phyloP scores from a whole-genome alignment of 2,113 vertebrate species.

The Rhabdomys dilectus region DNA sequence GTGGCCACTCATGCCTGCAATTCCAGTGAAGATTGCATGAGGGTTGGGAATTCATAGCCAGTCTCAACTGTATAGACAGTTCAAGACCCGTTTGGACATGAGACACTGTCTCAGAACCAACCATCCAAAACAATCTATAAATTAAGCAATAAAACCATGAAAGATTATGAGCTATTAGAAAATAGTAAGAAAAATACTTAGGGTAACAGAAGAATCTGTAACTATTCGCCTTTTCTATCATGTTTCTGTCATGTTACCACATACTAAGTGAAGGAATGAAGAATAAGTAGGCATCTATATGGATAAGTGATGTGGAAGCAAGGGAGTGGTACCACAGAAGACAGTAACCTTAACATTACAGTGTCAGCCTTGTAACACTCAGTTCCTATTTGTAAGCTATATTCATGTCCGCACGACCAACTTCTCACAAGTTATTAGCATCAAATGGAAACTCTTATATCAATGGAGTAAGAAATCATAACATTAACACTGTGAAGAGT shows the following conservation, averaged over 20 bases:
- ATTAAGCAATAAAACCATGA: not conserved
- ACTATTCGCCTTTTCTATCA: too few relatives aligned
- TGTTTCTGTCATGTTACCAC: not conserved
- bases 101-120: not conserved
- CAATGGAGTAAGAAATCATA: constrained; percentile 33
- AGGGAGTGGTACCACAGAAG: not conserved
- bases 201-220: not conserved
- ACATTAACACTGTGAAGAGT: not conserved
- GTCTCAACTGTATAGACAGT: not conserved
- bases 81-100: not conserved
- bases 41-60: not conserved
- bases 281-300: not conserved
- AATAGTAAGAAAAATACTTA: constrained; percentile 41
- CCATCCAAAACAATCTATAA: not conserved
- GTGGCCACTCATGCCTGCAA: not conserved
- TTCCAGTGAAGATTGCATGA: not conserved
- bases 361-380: not conserved
- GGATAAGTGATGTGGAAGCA: not conserved
- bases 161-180: not conserved
- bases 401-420: not conserved
- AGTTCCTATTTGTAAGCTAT: not conserved
- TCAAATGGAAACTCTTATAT: not conserved
- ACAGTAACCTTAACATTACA: not conserved
- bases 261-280: not conserved
- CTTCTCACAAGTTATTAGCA: constrained; percentile 29